phyloP scores from a whole-genome alignment of 2,113 vertebrate genomes.

The Semnornis frantzii region DNA sequence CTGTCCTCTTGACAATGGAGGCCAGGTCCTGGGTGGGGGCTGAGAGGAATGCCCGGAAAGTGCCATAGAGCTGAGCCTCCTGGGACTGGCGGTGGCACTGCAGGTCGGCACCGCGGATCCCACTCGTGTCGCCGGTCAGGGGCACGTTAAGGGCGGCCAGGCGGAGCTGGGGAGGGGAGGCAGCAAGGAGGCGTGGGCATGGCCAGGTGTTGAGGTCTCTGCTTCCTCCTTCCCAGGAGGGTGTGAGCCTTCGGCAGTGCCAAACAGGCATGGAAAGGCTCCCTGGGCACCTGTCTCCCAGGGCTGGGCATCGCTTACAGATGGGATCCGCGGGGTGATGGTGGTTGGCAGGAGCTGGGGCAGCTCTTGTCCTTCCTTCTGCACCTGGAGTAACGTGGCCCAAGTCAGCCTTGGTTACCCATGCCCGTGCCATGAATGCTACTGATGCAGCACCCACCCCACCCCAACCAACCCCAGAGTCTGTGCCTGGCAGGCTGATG shows the following conservation, averaged over 20 bases:
- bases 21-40: slow-evolving; percentile 42
- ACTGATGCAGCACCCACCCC: not conserved
- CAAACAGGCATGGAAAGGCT: fast-evolving
- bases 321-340: slow-evolving; percentile 15
- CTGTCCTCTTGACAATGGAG: slow-evolving; percentile 61
- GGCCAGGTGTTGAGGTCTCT: not conserved
- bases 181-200: fast-evolving
- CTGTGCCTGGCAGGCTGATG: fast-evolving
- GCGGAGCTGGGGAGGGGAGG: slow-evolving; percentile 43
- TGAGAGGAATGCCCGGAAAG: slow-evolving; percentile 67
- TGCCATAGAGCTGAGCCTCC: slow-evolving; percentile 63
- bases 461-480: not conserved
- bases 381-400: not conserved
- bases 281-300: fast-evolving
- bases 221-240: fast-evolving
- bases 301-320: slow-evolving; percentile 21
- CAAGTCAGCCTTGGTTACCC: not conserved
- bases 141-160: slow-evolving; percentile 61
- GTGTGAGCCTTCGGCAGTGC: fast-evolving
- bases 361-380: not conserved
- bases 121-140: slow-evolving; percentile 30
- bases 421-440: not conserved
- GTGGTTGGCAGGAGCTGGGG: not conserved
- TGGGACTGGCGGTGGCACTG: slow-evolving; percentile 72
- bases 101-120: slow-evolving; percentile 61